Evolutionary conservation across 2,113 vertebrate genomes (phyloP), one percentile per base, ranked within the genome.

Genomic region (Tenebrosternarchus preto): DNA sequence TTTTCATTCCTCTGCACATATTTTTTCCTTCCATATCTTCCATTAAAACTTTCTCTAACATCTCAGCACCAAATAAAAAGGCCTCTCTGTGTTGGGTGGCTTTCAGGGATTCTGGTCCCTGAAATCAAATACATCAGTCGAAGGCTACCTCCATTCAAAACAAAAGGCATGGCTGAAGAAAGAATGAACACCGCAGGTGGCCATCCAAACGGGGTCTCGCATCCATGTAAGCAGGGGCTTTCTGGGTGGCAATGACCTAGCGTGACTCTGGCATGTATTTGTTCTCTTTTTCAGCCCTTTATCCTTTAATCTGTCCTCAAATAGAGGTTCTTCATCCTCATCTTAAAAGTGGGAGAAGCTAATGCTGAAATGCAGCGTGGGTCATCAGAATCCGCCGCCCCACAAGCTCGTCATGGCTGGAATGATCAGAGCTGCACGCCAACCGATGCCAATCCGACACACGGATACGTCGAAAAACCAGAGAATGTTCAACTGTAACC

Each of bases 161-260:
- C 90, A 75, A 80, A 92, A 91, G 85, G 72, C 79, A 64, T 82
- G 29, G 43, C 83, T 88, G 80, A 59, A 86, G 83, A 22, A 86
- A 83, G 85, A 91, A 91, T 88, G 81, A 67, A 89, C 82, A 86
- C 82, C 64, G 77, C 83, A 90, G 87, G 82, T 85, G 82, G 82
- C 55, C 78, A 89, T 90, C 85, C 92, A 92, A 78, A 92, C 88
- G 80, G 78, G 89, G 92, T 87, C 87, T 74, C 88, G 57, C 64
- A 77, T 77, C 63, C 85, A 83, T 83, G 24, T 86, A 92, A 93
- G 92, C 85, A 86, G 78, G 87, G 63, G 76, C 88, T 74, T 53
- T 68, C 64, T 78, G 88, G 86, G 81, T 77, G 70, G 57, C 55
- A 57, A 0, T 43, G 77, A 80, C 0, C 25, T 68, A 27, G 59